phyloP scores from a whole-genome alignment of 2,113 vertebrate genomes.

The Vimba vimba region DNA sequence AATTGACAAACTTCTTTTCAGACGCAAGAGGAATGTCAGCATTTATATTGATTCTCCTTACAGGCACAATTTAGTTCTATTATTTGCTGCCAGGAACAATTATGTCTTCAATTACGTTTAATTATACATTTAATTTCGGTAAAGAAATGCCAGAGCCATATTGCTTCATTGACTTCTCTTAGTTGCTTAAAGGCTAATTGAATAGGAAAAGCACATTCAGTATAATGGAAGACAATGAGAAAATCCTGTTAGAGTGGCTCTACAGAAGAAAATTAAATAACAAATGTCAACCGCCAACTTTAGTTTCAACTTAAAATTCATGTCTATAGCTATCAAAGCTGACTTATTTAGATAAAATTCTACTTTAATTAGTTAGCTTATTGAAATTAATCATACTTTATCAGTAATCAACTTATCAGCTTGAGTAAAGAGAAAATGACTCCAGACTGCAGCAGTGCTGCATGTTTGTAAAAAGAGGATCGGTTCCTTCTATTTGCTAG shows the following conservation, averaged over 20 bases:
- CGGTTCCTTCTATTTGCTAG: not conserved
- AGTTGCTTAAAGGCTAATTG: conserved; percentile 70
- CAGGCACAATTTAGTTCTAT: conserved; percentile 64
- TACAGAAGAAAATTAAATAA: conserved; percentile 59
- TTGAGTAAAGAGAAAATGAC: conserved; percentile 53
- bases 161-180: conserved; percentile 60
- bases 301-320: conserved; percentile 75
- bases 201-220: conserved; percentile 68
- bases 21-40: conserved; percentile 43
- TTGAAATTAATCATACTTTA: conserved; percentile 80
- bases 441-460: conserved; percentile 39
- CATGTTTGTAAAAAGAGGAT: conserved; percentile 9
- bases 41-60: conserved; percentile 63
- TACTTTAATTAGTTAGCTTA: conserved; percentile 78
- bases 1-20: conserved; percentile 47
- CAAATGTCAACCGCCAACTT: conserved; percentile 71
- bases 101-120: conserved; percentile 74
- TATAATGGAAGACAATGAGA: conserved; percentile 68
- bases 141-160: conserved; percentile 67
- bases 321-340: conserved; percentile 72
- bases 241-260: conserved; percentile 69
- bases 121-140: conserved; percentile 75
- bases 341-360: conserved; percentile 75
- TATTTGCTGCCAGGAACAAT: conserved; percentile 68
- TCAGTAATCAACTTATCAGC: conserved; percentile 78